Evolutionary conservation across 2,888 invertebrate species (phyloP).

Genomic region (Liposcelis brunnea): DNA sequence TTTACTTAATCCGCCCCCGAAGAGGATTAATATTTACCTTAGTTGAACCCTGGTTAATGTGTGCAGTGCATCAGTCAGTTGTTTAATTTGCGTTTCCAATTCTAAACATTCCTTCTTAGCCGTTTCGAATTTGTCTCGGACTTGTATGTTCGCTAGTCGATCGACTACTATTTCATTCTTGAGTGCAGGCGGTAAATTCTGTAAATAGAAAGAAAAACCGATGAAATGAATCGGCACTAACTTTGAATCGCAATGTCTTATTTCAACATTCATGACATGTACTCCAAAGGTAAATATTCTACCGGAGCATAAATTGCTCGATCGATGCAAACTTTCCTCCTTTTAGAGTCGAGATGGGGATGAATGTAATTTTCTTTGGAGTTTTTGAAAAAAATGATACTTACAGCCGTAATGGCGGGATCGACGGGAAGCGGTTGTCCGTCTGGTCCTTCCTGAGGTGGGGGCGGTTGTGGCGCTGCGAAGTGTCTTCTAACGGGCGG

Average conservation of each 20-base stretch:
- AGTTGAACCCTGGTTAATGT: conserved; percentile 65
- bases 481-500: conserved; percentile 32
- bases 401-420: conserved; percentile 1
- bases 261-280: no score
- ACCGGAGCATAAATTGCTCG: no score
- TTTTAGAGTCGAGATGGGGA: no score
- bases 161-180: conserved; percentile 73
- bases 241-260: conserved; percentile 3
- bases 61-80: conserved; percentile 70
- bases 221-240: not conserved
- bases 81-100: conserved; percentile 71
- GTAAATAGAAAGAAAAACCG: conserved; percentile 14
- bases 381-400: no score
- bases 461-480: conserved; percentile 51
- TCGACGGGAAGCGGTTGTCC: conserved; percentile 16
- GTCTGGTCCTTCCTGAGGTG: conserved; percentile 28
- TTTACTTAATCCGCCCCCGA: no score
- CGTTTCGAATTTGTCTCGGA: conserved; percentile 56
- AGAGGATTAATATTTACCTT: no score
- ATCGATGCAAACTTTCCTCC: no score
- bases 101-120: conserved; percentile 69
- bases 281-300: no score
- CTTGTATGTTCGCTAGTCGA: conserved; percentile 49
- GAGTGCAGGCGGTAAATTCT: conserved; percentile 55
- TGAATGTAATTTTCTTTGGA: no score